Evolutionary conservation across 2,113 vertebrate species (phyloP).

Genomic region (Vidua chalybeata): DNA sequence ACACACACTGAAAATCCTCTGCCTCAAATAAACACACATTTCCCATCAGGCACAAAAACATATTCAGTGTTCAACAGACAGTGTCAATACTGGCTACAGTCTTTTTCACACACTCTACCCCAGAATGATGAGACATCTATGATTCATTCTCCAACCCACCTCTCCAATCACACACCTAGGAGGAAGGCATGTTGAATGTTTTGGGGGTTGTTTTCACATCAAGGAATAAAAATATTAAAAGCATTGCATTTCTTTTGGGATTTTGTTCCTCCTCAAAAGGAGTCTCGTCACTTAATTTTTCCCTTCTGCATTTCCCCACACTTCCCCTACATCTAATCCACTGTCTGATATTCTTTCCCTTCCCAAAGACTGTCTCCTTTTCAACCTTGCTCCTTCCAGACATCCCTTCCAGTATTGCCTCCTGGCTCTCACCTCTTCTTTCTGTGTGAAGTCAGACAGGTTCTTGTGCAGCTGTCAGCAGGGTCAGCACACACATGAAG

Average conservation of each 20-base stretch:
- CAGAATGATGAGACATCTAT: constrained; percentile 16
- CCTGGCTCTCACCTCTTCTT: neutral
- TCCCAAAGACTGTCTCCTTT: neutral
- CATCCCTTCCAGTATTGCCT: neutral
- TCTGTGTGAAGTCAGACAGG: neutral
- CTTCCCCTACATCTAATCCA: neutral
- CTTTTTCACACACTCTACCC: constrained; percentile 7
- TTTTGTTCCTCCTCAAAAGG: constrained; percentile 24
- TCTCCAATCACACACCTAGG: constrained; percentile 26
- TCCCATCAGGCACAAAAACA: constrained; percentile 28
- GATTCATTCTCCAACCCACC: constrained; percentile 47
- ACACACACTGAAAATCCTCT: neutral
- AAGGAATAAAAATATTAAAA: constrained; percentile 27
- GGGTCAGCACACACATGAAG: neutral
- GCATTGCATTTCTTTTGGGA: neutral
- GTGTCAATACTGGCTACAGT: neutral
- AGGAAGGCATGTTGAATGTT: constrained; percentile 7
- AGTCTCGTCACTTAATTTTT: neutral
- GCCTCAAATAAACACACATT: constrained; percentile 34
- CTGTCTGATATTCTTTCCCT: neutral
- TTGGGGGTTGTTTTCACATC: constrained; percentile 10
- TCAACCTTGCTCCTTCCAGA: neutral
- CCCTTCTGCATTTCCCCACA: neutral
- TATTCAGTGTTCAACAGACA: constrained; percentile 24
- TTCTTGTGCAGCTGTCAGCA: neutral